A percentile compares a stretch with the other conserved stretches of the same genome.
Conservation (phyloP, 2,888 invertebrate genomes). For the Phortica magna region DNA sequence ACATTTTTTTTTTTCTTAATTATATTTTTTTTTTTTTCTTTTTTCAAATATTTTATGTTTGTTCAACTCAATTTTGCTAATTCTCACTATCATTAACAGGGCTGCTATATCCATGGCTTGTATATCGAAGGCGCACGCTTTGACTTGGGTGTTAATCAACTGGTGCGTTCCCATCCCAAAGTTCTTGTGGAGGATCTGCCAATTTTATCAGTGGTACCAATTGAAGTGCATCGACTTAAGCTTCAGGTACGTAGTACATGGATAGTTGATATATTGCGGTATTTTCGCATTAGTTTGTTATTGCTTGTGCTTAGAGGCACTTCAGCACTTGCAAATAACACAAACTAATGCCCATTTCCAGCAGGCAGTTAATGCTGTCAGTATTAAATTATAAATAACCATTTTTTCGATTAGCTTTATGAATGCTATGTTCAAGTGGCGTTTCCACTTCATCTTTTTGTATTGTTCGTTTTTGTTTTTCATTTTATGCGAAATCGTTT, state of each 20-base stretch:
- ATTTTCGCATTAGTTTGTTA: not conserved
- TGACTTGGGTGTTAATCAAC: conserved; percentile 85
- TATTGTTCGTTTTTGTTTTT: conserved; percentile 33
- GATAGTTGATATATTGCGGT: not conserved
- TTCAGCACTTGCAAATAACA: conserved; percentile 65
- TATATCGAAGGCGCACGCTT: conserved; percentile 94
- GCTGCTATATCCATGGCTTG: conserved; percentile 88
- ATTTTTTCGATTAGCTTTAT: too few species aligned
- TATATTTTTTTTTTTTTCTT: not conserved
- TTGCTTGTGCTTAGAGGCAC: not conserved
- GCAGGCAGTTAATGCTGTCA: conserved; percentile 36
- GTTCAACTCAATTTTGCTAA: not conserved
- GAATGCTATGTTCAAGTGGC: too few species aligned
- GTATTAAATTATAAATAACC: too few species aligned
- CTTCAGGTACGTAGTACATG: conserved; percentile 82
- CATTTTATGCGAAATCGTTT: conserved; percentile 65
- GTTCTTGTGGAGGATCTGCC: conserved; percentile 91
- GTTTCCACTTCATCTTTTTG: conserved; percentile 18
- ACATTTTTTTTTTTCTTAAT: conserved; percentile 41
- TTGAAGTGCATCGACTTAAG: conserved; percentile 89
- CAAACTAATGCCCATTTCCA: conserved; percentile 68
- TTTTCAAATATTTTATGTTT: conserved; percentile 28
- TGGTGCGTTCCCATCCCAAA: conserved; percentile 88
- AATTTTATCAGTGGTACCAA: conserved; percentile 90
- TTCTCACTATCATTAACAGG: conserved; percentile 78